Base-by-base conservation (phyloP, 2,113 vertebrate genomes). In the Ariopsis seemanni region DNA sequence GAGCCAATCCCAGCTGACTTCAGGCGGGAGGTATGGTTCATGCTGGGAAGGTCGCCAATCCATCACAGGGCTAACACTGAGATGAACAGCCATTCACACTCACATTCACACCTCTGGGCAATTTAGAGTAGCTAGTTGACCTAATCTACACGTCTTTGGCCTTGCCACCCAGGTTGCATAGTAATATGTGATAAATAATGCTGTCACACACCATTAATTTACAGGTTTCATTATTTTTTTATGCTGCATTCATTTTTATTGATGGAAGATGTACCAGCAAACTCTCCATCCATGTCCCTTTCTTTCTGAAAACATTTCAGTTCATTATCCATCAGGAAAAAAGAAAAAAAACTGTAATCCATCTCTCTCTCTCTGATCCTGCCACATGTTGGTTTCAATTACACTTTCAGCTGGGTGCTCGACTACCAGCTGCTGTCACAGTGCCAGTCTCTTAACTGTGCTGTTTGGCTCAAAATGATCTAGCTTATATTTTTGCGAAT, bases 361-460 rank as follows among this genome's bases (percentile, higher is more conserved):
- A 69, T 55, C 5, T 85, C 67, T 88, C 86, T 75, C 52, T 89
- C 86, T 84, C 86, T 89, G 57, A 53, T 90, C 90, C 42, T 85
- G 27, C 89, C 90, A 72, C 89, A 88, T 90, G 74, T 88, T 90
- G 84, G 78, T 87, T 92, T 92, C 79, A 55, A 83, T 93, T 91
- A 87, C 87, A 89, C 67, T 87, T 87, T 75, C 86, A 83, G 86
- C 80, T 83, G 67, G 69, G 27, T 2, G 86, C 90, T 88, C 82
- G 91, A 90, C 90, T 91, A 84, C 34, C 58, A 50, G 42, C 74
- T 87, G 10, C 55, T 42, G 62, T 80, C 65, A 48, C 1, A n/a
- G 22, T 86, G 63, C 53, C 48, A 84, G 81, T 78, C 85, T 82
- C 77, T 30, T 81, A 67, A 83, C 62, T 4, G 9, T 20, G 42